A percentile compares a stretch with the other conserved stretches of the same genome.
Conservation (phyloP, 2,797 vertebrate genomes). For the Falco peregrinus region DNA sequence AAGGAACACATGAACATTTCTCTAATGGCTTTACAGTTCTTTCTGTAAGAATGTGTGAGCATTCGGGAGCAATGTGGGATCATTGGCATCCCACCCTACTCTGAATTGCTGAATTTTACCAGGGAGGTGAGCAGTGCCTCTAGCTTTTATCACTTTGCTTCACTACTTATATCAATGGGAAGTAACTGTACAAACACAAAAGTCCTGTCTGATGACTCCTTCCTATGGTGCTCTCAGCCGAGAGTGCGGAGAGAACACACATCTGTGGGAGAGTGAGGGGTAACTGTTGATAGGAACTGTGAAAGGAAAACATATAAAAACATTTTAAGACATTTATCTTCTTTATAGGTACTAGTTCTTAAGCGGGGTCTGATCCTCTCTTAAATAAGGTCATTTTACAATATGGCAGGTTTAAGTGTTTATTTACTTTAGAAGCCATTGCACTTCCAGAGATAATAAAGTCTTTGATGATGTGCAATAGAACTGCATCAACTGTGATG, state of each 20-base stretch:
- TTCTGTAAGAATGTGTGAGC: neutral
- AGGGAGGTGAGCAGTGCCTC: neutral
- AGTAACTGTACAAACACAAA: neutral
- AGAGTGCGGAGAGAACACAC: neutral
- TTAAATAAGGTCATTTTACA: neutral
- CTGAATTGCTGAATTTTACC: neutral
- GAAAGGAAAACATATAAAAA: neutral
- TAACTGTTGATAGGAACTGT: neutral
- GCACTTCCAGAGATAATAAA: neutral
- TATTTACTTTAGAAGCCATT: slow-evolving; percentile 8
- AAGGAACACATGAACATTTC: neutral
- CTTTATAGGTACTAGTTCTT: neutral
- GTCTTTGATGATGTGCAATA: neutral
- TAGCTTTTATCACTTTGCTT: neutral
- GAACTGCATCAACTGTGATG: neutral
- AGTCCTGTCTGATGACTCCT: neutral
- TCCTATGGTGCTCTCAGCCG: neutral
- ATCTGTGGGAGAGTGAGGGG: neutral
- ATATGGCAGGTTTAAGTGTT: neutral
- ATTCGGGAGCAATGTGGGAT: neutral
- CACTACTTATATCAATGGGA: neutral
- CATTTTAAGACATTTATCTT: neutral
- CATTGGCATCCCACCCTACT: neutral
- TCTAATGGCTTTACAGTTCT: neutral
- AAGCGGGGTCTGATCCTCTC: neutral